Evolutionary conservation across 2,888 invertebrate species (phyloP), one percentile per base, ranked within the genome.

Genomic region (Matsumyia berberina): DNA sequence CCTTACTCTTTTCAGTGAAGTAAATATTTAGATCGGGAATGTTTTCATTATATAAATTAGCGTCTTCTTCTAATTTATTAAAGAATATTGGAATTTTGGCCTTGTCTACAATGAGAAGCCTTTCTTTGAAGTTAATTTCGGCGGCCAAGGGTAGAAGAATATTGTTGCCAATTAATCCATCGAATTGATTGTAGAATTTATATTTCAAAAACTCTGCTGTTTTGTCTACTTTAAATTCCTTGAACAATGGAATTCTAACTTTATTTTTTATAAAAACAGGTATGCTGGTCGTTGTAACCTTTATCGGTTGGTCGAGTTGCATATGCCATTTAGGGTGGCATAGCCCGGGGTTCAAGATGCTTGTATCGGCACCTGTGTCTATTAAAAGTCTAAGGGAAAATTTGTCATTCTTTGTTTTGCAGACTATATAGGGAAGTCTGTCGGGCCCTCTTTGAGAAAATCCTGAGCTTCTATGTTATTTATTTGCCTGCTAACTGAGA

Each of bases 81-180:
- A 31, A 73, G 70, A 60, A 15, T 53, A 17, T 74, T 46, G 35
- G 67, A 55, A 15, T 73, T 60, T 49, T 83, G 12, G 2, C 29
- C 66, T 60, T 29, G 0, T 72, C 29, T 49, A 67, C 42, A 19
- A 39, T 37, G 6, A 79, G 17, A 17, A 51, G 3, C 12, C 24
- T 80, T 4, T 53, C 31, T 9, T 64, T 57, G 46, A 55, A 80
- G 24, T 67, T 55, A 9, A 72, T 12, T 29, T 51, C 49, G 1
- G 60, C 64, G 5, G 53, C 35, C 9, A 37, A 2, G 64, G 73
- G 64, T 24, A 58, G 1, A 0, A 64, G 39, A 37, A 79, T 42
- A 4, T 79, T 79, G 9, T 86, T 86, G 0, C 76, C 82, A 5
- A 83, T n/a, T n/a, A n/a, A n/a, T n/a, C n/a, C n/a, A n/a, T 76